These are phyloP conservation scores for Tetheella fluctuosa DNA, from an alignment of 2,888 invertebrate species.

Conservation along the genomic window DNA sequence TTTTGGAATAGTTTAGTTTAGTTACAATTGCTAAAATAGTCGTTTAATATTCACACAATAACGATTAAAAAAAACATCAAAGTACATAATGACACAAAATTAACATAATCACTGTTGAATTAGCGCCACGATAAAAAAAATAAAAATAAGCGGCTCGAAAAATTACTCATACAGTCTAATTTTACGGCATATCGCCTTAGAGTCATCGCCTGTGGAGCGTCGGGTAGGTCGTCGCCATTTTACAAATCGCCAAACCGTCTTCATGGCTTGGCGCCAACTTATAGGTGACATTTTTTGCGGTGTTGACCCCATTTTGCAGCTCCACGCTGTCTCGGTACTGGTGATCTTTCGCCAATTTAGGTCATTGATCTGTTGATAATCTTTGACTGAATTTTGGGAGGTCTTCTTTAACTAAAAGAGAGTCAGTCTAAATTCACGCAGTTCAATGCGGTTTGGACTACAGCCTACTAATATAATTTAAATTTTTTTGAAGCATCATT, in stretches of 20 bases:
- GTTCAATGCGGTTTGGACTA: too few relatives aligned
- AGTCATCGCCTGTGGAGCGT: slow-evolving; percentile 37
- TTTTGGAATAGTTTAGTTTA: too few relatives aligned
- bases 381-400: slow-evolving; percentile 14
- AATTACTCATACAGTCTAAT: slow-evolving; percentile 39
- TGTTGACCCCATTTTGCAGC: slow-evolving; percentile 62
- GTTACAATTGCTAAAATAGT: too few relatives aligned
- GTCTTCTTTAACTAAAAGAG: slow-evolving; percentile 4
- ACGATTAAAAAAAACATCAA: too few relatives aligned
- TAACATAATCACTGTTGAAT: slow-evolving; percentile 21
- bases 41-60: neutral
- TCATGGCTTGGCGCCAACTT: slow-evolving; percentile 62
- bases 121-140: slow-evolving; percentile 25
- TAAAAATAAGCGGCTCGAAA: slow-evolving; percentile 21
- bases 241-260: slow-evolving; percentile 47
- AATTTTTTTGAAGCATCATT: neutral
- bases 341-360: slow-evolving; percentile 37
- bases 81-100: neutral
- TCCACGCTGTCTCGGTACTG: slow-evolving; percentile 64
- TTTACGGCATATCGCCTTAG: slow-evolving; percentile 32
- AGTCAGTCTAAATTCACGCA: too few relatives aligned
- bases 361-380: slow-evolving; percentile 37
- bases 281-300: slow-evolving; percentile 67
- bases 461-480: too few relatives aligned
- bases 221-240: slow-evolving; percentile 57